Evolutionary conservation across 2,888 invertebrate genomes (phyloP), one percentile per base, ranked within the genome.

Genomic region (Tridacna gigas): DNA sequence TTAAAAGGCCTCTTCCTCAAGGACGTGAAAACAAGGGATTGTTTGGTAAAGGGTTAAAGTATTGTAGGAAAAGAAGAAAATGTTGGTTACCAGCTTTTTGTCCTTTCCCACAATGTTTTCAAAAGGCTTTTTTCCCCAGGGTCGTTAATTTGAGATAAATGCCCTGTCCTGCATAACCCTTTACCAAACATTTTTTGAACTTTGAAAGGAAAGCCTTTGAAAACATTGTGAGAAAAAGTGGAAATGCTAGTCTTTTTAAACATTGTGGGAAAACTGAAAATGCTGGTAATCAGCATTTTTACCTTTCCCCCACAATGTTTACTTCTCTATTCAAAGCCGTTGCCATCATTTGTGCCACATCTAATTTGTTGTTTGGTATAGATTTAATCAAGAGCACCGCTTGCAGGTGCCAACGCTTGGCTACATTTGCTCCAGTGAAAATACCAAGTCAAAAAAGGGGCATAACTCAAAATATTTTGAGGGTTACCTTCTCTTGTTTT

Each of bases 21-120:
- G 5, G 13, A 4, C 22, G n/a, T 63, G 7, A 25, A 2, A 63
- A 63, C 2, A 4, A 25, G 25, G 26, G n/a, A n/a, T 63, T 63
- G 63, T 25, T 4, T 20, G 63, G 22, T 13, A 63, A n/a, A 4
- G 12, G 63, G n/a, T n/a, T 25, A n/a, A 63, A 63, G 4, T 9
- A 63, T 63, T 63, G 63, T n/a, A 5, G 63, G 7, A 63, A 63
- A 63, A 22, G 63, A 22, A 63, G 25, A 63, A 63, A 63, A 22
- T 63, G 63, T 22, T 63, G 13, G 25, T 63, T 9, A 63, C 22
- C 22, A 63, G 63, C 63, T 9, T 22, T 63, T 63, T 63, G 7
- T 63, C 22, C 63, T 22, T 63, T 25, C 13, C 22, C 63, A 63
- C 56, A 56, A 56, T 56, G 15, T 56, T 20, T 56, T 56, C 56